Base-by-base conservation (phyloP, 2,888 invertebrate species). In the Panzeria rudis region DNA sequence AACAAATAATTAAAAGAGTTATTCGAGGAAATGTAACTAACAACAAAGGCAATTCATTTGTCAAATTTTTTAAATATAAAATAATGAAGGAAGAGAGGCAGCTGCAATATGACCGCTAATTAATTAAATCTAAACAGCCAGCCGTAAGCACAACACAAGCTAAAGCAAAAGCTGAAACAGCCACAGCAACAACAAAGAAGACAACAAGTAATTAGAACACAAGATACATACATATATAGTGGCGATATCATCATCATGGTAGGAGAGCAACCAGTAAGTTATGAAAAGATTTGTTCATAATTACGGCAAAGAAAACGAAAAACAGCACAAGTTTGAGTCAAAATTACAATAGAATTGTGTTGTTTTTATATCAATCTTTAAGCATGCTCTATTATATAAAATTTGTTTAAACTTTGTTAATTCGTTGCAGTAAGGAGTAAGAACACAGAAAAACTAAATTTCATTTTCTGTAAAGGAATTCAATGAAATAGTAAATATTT, bases 111-210 rank as follows among this genome's bases (percentile, higher is more conserved):
- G 15, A 69, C 68, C 82, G 56, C 73, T 85, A 85, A 85, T 85
- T 85, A 85, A 85, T 85, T 85, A 73, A 78, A 85, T 75, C 38
- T 69, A 78, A 85, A 75, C 56, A 69, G 84, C 78, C 56, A 69
- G 84, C 78, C 84, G 23, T 64, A 69, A 78, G 84, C 72, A 32
- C 54, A 69, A 69, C 25, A 61, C 44, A 54, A 56, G 15, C 5
- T 44, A 64, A 35, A n/a, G n/a, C 52, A 52, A 64, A 11, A 69
- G n/a, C 69, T 13, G 23, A 7, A 38, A n/a, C 25, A 38, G 7
- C 69, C 47, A 47, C 17, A 44, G 0, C 0, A 25, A 29, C 38
- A 35, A 52, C 6, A 69, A 29, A 5, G n/a, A 41, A n/a, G 15
- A 38, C n/a, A 41, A 11, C 11, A 41, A 25, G 69, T 25, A n/a